Evolutionary conservation across 2,113 vertebrate genomes (phyloP).

Genomic region (Rhinopithecus roxellana): DNA sequence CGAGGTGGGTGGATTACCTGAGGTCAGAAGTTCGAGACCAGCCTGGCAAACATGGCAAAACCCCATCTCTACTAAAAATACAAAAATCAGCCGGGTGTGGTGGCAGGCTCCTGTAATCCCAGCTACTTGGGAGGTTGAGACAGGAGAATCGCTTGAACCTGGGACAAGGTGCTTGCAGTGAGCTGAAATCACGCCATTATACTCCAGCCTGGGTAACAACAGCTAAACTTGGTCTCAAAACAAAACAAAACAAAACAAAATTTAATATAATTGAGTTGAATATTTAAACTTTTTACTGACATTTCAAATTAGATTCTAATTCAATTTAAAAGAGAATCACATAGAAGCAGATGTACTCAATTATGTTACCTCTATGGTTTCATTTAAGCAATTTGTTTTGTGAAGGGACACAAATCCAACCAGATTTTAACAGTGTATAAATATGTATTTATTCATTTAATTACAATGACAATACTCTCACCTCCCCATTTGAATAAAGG

Average conservation of each 20-base stretch:
- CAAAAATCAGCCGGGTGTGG: too few relatives aligned
- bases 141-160: fast-evolving
- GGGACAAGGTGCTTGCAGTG: too few relatives aligned
- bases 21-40: too few relatives aligned
- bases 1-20: too few relatives aligned
- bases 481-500: not conserved
- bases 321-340: not conserved
- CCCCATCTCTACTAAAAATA: too few relatives aligned
- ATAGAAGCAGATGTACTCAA: not conserved
- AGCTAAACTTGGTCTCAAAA: too few relatives aligned
- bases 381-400: not conserved
- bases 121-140: too few relatives aligned
- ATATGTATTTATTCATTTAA: not conserved
- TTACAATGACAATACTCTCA: not conserved
- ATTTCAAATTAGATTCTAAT: not conserved
- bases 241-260: not conserved
- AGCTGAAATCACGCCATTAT: not conserved
- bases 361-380: not conserved
- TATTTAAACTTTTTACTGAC: not conserved
- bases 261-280: not conserved
- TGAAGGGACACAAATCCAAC: not conserved
- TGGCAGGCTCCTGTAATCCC: too few relatives aligned
- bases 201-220: too few relatives aligned
- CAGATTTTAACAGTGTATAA: not conserved
- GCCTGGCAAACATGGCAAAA: too few relatives aligned